Base-by-base conservation (phyloP, 1,140 invertebrate genomes). In the Drosophila bocki region DNA sequence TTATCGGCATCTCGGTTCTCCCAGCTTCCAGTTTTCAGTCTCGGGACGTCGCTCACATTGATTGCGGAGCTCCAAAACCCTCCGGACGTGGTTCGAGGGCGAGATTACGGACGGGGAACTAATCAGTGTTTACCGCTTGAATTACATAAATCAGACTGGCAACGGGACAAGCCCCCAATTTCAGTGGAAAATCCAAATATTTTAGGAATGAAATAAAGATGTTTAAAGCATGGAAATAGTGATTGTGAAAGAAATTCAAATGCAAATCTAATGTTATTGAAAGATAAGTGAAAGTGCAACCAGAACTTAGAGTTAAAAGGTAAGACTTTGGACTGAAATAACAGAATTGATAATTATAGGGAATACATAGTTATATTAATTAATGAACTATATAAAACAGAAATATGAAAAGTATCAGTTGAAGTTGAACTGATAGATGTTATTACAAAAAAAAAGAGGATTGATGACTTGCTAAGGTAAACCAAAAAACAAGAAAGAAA, bases 61-160 rank as follows among this genome's bases (percentile, higher is more conserved):
- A 77, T 59, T 56, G 54, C 35, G 29, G 32, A 41, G 45, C 53
- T 17, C 6, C 32, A 41, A 45, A 33, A 45, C 39, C 19, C n/a
- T 33, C 48, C 50, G 59, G 74, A 60, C 75, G 74, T 63, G 29
- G 33, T 32, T 47, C 35, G 50, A 33, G 42, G 39, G 3, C 17
- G 13, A 42, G 35, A 64, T 42, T 60, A 33, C 51, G 17, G 12
- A 19, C 12, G 19, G 17, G 32, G 29, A 15, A 13, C 19, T 42
- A 63, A 57, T 63, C 54, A 22, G 3, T 15, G 13, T 33, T 32
- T 9, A 17, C 11, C 19, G 8, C 4, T 11, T 5, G 13, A 26
- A 12, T 41, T 41, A 32, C 32, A 50, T 32, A 65, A 48, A 8
- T 50, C 15, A 33, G 4, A 17, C n/a, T 3, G n/a, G 17, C n/a